Evolutionary conservation across 2,888 invertebrate species (phyloP).

Genomic region (Drosophila barbarae): DNA sequence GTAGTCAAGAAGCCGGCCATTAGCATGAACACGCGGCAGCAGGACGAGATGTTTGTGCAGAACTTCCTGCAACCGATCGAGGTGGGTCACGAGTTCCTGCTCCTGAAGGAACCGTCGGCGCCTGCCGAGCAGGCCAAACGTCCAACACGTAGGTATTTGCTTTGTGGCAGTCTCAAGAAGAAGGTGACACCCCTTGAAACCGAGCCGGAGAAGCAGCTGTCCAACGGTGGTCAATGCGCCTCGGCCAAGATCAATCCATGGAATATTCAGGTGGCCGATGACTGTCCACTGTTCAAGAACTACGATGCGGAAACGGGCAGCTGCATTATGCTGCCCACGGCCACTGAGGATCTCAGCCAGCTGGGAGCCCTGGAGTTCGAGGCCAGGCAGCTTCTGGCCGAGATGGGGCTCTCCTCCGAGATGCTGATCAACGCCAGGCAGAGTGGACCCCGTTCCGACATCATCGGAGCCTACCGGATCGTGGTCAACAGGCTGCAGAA

Average conservation of each 20-base stretch:
- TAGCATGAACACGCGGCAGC: constrained; percentile 78
- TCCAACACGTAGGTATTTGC: constrained; percentile 72
- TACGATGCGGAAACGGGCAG: constrained; percentile 80
- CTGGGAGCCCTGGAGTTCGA: constrained; percentile 80
- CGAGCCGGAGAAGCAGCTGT: constrained; percentile 72
- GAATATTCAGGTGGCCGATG: constrained; percentile 70
- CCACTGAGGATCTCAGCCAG: constrained; percentile 76
- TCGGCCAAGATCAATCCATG: constrained; percentile 65
- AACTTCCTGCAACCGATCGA: constrained; percentile 79
- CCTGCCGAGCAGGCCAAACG: constrained; percentile 58
- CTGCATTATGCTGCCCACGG: constrained; percentile 80
- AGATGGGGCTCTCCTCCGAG: constrained; percentile 83
- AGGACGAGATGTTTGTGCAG: constrained; percentile 77
- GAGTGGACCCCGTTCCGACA: constrained; percentile 83
- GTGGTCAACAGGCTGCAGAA: constrained; percentile 82
- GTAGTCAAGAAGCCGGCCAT: constrained; percentile 77
- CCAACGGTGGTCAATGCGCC: constrained; percentile 61
- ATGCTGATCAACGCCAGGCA: constrained; percentile 82
- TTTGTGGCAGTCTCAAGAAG: constrained; percentile 78
- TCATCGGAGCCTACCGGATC: constrained; percentile 87
- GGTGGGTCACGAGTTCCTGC: constrained; percentile 54
- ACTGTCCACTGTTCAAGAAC: constrained; percentile 77
- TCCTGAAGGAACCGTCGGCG: constrained; percentile 47
- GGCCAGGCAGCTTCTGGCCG: constrained; percentile 81
- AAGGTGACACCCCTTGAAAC: constrained; percentile 79